Conservation (phyloP, 1,140 invertebrate species). For the Hylaeus volcanicus region DNA sequence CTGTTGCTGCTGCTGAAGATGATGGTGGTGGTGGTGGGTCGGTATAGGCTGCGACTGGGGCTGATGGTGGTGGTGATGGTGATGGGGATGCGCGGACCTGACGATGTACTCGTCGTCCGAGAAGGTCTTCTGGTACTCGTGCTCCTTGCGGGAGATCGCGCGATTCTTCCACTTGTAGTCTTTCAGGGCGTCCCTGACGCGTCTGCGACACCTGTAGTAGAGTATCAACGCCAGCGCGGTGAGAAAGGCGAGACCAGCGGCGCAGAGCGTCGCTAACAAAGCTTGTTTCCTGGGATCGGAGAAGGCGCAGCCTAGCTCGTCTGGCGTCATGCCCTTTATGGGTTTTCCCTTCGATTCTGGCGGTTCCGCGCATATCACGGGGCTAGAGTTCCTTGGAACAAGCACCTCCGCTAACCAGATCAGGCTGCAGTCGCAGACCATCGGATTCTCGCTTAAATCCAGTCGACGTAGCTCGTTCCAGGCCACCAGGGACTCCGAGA, state of each 20-base stretch:
- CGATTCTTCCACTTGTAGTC: slow-evolving; percentile 91
- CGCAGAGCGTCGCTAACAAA: slow-evolving; percentile 87
- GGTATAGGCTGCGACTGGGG: slow-evolving; percentile 66
- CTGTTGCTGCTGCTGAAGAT: slow-evolving; percentile 69
- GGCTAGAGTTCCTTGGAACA: slow-evolving; percentile 86
- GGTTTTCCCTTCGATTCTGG: slow-evolving; percentile 85
- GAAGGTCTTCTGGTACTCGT: slow-evolving; percentile 93
- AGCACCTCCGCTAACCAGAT: slow-evolving; percentile 90
- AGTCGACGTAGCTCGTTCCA: slow-evolving; percentile 89
- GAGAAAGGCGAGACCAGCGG: slow-evolving; percentile 85
- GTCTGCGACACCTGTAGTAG: slow-evolving; percentile 88
- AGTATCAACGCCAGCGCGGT: slow-evolving; percentile 86
- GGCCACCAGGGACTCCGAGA: slow-evolving; percentile 88
- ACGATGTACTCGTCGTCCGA: slow-evolving; percentile 92
- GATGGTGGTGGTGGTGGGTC: slow-evolving; percentile 82
- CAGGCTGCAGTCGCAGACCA: slow-evolving; percentile 90
- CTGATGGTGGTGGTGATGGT: slow-evolving; percentile 66
- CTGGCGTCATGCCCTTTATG: slow-evolving; percentile 85
- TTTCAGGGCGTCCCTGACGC: slow-evolving; percentile 89
- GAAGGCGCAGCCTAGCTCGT: slow-evolving; percentile 90
- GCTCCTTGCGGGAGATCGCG: slow-evolving; percentile 88
- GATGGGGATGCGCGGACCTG: slow-evolving; percentile 79
- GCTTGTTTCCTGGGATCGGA: slow-evolving; percentile 88
- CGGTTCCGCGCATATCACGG: slow-evolving; percentile 88
- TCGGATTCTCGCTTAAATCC: slow-evolving; percentile 91